These are phyloP conservation scores for Lamproptera curius DNA, from an alignment of 2,888 invertebrate genomes.

Conservation along the genomic window DNA sequence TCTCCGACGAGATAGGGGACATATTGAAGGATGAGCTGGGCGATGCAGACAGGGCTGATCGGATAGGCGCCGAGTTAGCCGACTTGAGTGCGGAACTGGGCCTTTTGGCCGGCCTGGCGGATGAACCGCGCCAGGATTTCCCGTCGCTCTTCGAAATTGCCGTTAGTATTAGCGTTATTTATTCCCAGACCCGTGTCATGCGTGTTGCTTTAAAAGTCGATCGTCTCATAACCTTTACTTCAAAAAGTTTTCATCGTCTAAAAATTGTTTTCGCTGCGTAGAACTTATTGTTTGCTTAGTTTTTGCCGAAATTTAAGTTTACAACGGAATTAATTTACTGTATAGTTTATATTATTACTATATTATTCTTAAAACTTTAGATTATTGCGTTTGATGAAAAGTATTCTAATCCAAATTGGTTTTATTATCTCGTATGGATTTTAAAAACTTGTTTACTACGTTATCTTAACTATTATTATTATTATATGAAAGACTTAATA, in stretches of 20 bases:
- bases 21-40: slow-evolving; percentile 68
- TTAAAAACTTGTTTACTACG: too few relatives aligned
- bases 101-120: slow-evolving; percentile 63
- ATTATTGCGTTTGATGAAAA: too few relatives aligned
- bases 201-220: too few relatives aligned
- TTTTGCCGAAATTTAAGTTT: background rate
- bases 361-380: too few relatives aligned
- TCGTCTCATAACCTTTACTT: too few relatives aligned
- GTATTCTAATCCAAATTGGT: too few relatives aligned
- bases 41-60: slow-evolving; percentile 62
- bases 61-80: slow-evolving; percentile 65
- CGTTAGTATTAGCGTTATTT: too few relatives aligned
- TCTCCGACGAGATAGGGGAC: slow-evolving; percentile 69
- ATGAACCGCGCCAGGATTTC: slow-evolving; percentile 61
- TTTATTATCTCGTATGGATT: too few relatives aligned
- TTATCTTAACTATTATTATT: too few relatives aligned
- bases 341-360: background rate
- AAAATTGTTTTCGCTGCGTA: background rate
- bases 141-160: slow-evolving; percentile 67
- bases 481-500: too few relatives aligned
- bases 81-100: slow-evolving; percentile 68
- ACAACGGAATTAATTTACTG: background rate
- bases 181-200: too few relatives aligned
- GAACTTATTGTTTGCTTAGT: background rate
- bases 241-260: background rate